Evolutionary conservation across 2,113 vertebrate species (phyloP), one percentile per base, ranked within the genome.

Genomic region (Poeciliopsis turrubarensis): DNA sequence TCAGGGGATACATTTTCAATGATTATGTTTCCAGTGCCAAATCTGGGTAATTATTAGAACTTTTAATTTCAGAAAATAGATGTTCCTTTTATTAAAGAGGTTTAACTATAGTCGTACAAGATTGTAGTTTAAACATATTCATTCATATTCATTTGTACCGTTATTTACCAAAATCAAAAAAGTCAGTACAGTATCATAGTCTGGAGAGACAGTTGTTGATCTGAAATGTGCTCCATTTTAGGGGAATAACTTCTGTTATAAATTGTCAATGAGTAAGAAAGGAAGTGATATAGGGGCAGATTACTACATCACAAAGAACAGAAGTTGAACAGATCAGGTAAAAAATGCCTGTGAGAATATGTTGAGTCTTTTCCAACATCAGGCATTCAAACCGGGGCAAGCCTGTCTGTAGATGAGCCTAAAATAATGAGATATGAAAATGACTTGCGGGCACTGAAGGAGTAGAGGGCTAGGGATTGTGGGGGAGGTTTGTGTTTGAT

Each of bases 361-460:
- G 74, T 75, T 75, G 77, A 86, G 67, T 89, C 75, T 74, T 77
- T 79, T 82, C 79, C 69, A 74, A 63, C 78, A 79, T 41, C 73
- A 90, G 81, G 77, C 79, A 78, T 88, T 84, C 76, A 78, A 73
- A 86, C 85, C 76, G 77, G 78, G 72, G 78, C 65, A 84, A 79
- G 68, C 79, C 76, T 85, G 89, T 87, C 83, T 89, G 71, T 27
- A 25, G 77, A 89, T 89, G 80, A 87, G 79, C 79, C 54, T 87
- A 87, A 87, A 92, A 90, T 89, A 91, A 89, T 89, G 79, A 91
- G 88, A 89, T 87, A 95, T 92, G 94, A 93, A 95, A 95, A 95
- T 94, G 95, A 91, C 95, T 94, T 73, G 80, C 84, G 94, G 91
- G 93, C 94, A 93, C 94, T 93, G 92, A 91, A 92, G 93, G 91